phyloP scores from a whole-genome alignment of 2,888 invertebrate genomes.

The Noctua fimbriata region DNA sequence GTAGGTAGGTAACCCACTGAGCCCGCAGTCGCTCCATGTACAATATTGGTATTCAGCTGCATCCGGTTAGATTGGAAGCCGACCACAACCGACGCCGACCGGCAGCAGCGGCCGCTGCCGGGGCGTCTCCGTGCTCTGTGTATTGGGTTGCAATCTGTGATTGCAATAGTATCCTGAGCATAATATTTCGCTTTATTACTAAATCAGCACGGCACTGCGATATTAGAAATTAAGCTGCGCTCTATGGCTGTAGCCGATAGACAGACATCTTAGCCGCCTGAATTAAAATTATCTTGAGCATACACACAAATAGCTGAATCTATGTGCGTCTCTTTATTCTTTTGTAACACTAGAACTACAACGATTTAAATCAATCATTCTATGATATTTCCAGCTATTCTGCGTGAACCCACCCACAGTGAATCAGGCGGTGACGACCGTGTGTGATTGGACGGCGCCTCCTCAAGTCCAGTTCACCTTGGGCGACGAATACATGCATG shows the following conservation, averaged over 20 bases:
- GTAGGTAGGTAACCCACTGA: background rate
- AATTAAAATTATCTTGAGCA: background rate
- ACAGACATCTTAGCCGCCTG: background rate
- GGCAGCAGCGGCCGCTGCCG: background rate
- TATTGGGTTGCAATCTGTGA: background rate
- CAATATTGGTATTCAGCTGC: background rate
- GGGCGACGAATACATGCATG: slow-evolving; percentile 83
- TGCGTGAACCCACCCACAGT: slow-evolving; percentile 82
- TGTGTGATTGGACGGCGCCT: slow-evolving; percentile 85
- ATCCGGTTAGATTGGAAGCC: background rate
- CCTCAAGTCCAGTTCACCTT: slow-evolving; percentile 83
- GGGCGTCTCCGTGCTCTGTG: background rate
- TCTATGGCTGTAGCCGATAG: background rate
- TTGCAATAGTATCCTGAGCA: background rate
- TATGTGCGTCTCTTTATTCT: background rate
- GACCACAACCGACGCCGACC: background rate
- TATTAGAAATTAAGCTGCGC: background rate
- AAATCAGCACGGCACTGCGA: background rate
- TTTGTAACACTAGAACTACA: background rate
- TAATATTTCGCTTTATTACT: background rate
- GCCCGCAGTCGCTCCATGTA: background rate
- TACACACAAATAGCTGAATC: background rate
- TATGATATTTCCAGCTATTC: slow-evolving; percentile 76
- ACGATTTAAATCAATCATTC: background rate
- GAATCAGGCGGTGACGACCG: slow-evolving; percentile 78